phyloP scores from a whole-genome alignment of 2,113 vertebrate genomes.

The Jacana jacana region DNA sequence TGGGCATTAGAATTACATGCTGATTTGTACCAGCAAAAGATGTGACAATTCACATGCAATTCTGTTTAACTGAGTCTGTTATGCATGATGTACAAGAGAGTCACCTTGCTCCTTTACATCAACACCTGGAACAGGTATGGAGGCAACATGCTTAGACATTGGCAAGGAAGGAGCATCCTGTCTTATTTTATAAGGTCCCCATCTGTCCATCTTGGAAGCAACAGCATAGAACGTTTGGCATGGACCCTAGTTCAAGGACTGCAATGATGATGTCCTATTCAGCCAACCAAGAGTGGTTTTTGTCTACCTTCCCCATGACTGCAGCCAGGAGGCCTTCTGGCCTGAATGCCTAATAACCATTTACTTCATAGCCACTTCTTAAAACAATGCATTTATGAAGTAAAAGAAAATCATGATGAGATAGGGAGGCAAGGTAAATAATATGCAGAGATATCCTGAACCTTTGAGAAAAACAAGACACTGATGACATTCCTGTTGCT shows the following conservation, averaged over 20 bases:
- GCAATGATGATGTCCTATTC: neutral
- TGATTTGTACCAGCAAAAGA: neutral
- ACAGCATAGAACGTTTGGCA: neutral
- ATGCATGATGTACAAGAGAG: neutral
- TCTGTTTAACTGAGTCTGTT: neutral
- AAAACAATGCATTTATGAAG: neutral
- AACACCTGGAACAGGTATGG: conserved; percentile 40
- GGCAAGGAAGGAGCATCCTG: neutral
- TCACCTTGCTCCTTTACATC: conserved; percentile 15
- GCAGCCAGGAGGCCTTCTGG: neutral
- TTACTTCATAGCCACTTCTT: neutral
- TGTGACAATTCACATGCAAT: neutral
- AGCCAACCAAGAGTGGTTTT: neutral
- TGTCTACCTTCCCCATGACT: neutral
- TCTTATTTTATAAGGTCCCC: neutral
- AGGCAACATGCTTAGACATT: neutral
- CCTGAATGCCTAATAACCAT: neutral
- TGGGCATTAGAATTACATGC: neutral
- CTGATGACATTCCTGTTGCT: neutral
- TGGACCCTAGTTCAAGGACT: neutral
- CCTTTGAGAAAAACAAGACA: neutral
- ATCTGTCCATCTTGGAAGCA: conserved; percentile 36
- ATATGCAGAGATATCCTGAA: neutral
- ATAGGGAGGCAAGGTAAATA: neutral
- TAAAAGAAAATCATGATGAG: neutral